Evolutionary conservation across 2,113 vertebrate species (phyloP), one percentile per base, ranked within the genome.

Genomic region (Mobula hypostoma): DNA sequence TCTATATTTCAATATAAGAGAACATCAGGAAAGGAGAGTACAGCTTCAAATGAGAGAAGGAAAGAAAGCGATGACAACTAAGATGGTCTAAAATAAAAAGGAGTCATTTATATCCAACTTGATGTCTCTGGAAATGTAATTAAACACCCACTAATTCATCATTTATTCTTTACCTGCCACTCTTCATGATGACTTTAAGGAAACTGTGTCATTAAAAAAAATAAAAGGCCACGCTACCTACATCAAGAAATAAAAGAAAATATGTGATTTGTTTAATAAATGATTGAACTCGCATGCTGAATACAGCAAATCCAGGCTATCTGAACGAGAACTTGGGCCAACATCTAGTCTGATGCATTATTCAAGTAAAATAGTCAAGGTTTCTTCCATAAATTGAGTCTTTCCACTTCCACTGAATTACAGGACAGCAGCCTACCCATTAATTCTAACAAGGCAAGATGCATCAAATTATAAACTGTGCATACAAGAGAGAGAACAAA

Each of bases 81-180:
- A 61, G 7, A 58, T 11, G 8, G 56, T 27, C 17, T 48, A 87
- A 40, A 12, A 36, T 48, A 24, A 48, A 87, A 61, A 3, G 17
- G 29, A 88, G 61, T 48, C 21, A 74, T 93, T 93, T 93, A 93
- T 74, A 93, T 74, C 32, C 91, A 74, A 93, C 48, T 74, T 74
- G 21, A 74, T 74, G 74, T 93, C 70, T 48, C 17, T 36, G 11
- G 91, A 56, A 70, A 93, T 93, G 32, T 56, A 93, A 93, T 93
- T 93, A 93, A 24, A 56, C 91, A 4, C 36, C 91, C 91, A 93
- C 32, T 27, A 0, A 21, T 19, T 93, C 24, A 17, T 24, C 63
- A 40, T 92, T 90, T 63, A 40, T 19, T 19, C 32, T 48, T 93
- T 24, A 70, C 70, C 9, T 74, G 68, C 91, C 68, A 93, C 48